Conservation (phyloP, 2,888 invertebrate species). For the Zootermopsis nevadensis region DNA sequence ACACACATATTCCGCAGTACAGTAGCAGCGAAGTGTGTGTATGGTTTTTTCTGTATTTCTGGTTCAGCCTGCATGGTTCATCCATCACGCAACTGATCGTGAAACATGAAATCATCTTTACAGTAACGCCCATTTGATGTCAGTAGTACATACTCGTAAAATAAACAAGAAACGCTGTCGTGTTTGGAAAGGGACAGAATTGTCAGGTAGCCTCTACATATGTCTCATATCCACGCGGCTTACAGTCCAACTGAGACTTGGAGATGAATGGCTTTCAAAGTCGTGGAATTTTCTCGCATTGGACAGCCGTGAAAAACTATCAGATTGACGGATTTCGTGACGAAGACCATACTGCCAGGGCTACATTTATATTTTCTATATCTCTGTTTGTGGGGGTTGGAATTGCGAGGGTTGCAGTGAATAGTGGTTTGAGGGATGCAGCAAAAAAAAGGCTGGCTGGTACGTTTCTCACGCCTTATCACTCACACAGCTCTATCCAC, state of each 20-base stretch:
- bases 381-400: constrained; percentile 27
- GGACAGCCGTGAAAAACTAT: constrained; percentile 32
- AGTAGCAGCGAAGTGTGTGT: not conserved
- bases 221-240: not conserved
- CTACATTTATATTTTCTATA: constrained; percentile 42
- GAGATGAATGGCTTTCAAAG: not conserved
- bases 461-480: constrained; percentile 39
- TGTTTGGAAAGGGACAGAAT: not conserved
- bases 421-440: not conserved
- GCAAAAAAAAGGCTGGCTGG: constrained; percentile 11
- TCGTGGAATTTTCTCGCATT: not conserved
- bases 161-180: not conserved
- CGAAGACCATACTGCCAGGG: constrained; percentile 33
- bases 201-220: not conserved
- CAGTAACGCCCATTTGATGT: not conserved
- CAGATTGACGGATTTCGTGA: constrained; percentile 40
- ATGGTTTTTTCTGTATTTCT: not conserved
- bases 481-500: constrained; percentile 22
- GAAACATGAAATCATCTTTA: not conserved
- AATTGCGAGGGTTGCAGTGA: constrained; percentile 35
- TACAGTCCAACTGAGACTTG: not conserved
- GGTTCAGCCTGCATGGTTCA: not conserved
- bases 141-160: not conserved
- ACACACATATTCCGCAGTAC: not conserved
- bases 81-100: not conserved